Evolutionary conservation across 1,140 invertebrate species (phyloP).

Genomic region (Forficula auricularia): DNA sequence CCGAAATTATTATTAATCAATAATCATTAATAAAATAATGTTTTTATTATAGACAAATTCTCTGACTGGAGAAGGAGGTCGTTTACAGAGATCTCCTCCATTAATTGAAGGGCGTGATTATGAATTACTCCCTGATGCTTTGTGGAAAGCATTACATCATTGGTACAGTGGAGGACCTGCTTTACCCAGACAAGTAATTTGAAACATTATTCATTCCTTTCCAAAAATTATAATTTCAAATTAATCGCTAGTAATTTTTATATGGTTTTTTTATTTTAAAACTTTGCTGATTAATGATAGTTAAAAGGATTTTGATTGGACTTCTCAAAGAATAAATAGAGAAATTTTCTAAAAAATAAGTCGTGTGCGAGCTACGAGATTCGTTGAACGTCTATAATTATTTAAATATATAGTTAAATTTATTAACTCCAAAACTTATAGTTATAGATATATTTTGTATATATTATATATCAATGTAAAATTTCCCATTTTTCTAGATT

Average conservation of each 20-base stretch:
- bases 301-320: not conserved
- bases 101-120: conserved; percentile 59
- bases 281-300: conserved; percentile 2
- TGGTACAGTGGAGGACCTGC: conserved; percentile 74
- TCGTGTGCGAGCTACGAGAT: no score
- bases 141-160: conserved; percentile 65
- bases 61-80: conserved; percentile 72
- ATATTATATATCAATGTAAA: no score
- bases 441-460: no score
- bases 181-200: conserved; percentile 54
- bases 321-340: no score
- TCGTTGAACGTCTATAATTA: no score
- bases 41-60: conserved; percentile 16
- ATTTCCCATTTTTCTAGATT: no score
- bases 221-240: no score
- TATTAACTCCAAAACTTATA: no score
- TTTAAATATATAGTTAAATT: no score
- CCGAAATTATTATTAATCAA: no score
- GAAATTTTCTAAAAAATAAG: no score
- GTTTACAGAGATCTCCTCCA: conserved; percentile 47
- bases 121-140: conserved; percentile 61
- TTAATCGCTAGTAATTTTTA: not conserved
- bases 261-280: not conserved
- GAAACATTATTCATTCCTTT: not conserved
- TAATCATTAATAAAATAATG: no score